Conservation (phyloP, 2,113 vertebrate genomes). For the Cyprinodon brontotheroides region DNA sequence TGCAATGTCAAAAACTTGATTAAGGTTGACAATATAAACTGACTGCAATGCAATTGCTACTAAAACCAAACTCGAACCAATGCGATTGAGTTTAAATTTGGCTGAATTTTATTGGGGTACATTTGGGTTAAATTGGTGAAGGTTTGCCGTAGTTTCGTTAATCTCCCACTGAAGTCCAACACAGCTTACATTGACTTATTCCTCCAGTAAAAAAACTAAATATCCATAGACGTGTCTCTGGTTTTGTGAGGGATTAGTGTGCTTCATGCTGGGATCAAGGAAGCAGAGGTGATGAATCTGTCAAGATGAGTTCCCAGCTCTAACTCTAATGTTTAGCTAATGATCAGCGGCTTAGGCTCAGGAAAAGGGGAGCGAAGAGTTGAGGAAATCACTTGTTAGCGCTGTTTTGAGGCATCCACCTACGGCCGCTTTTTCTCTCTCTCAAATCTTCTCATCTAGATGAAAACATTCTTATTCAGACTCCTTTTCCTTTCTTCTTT, state of each 20-base stretch:
- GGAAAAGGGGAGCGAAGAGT: constrained; percentile 61
- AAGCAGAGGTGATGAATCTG: constrained; percentile 73
- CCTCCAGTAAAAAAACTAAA: constrained; percentile 7
- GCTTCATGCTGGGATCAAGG: constrained; percentile 66
- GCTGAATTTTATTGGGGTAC: not conserved
- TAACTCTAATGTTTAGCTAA: constrained; percentile 77
- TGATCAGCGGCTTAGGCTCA: constrained; percentile 68
- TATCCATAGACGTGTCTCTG: constrained; percentile 36
- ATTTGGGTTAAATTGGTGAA: not conserved
- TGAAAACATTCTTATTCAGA: constrained; percentile 88
- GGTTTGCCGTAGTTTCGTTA: not conserved
- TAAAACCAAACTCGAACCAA: not conserved
- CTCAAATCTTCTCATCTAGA: constrained; percentile 82
- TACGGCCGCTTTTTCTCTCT: constrained; percentile 48
- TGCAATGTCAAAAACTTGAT: not conserved
- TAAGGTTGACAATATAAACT: not conserved
- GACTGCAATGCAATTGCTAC: not conserved
- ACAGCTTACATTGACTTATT: not conserved
- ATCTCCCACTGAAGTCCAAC: not conserved
- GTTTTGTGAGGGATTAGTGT: constrained; percentile 60
- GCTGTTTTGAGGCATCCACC: constrained; percentile 72
- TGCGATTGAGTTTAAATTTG: not conserved
- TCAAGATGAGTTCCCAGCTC: constrained; percentile 71
- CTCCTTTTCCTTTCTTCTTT: constrained; percentile 76
- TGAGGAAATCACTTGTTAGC: constrained; percentile 81